Base-by-base conservation (phyloP, 2,113 vertebrate genomes). In the Gymnarchus niloticus region DNA sequence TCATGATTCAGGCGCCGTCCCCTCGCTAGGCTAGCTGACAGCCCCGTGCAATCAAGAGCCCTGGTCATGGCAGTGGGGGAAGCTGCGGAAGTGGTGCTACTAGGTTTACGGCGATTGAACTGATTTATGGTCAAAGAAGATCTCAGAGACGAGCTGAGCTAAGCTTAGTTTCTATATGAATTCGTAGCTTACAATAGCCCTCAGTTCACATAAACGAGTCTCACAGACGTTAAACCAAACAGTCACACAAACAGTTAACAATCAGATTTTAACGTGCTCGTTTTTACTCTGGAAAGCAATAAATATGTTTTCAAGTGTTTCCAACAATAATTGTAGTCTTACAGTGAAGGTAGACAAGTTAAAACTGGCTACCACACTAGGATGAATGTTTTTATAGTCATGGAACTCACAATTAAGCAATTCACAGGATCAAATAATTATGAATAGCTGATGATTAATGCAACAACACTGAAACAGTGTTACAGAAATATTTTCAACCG, bases 1-100 rank as follows among this genome's bases (percentile, higher is more conserved):
- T 86, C 87, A 87, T 85, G 78, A 83, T 80, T 87, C 83, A 86
- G 85, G 51, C 37, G 44, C 44, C 9, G 41, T 84, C 46, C 37
- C 56, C 23, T 28, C 46, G 12, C 83, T 41, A 33, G 46, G 56
- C 46, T 61, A 49, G 21, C 57, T 46, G 56, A 84, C 52, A 84
- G 83, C 83, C 65, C 57, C 48, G 83, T 56, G 49, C 61, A 41
- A 56, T 52, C 21, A 10, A 56, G 84, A 77, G 51, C 33, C 65
- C 49, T 14, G 10, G 12, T 51, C 41, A 25, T 78, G 54, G 44
- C 49, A 44, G 23, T 77, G n/a, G 51, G 19, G 65, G 25, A 46
- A n/a, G 33, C 4, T 12, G 2, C 17, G 12, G 80, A 33, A 6
- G 48, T 4, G 33, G 59, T 33, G 44, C 59, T 57, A 33, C 52